Evolutionary conservation across 2,797 vertebrate genomes (phyloP).

Genomic region (Ceryle rudis): DNA sequence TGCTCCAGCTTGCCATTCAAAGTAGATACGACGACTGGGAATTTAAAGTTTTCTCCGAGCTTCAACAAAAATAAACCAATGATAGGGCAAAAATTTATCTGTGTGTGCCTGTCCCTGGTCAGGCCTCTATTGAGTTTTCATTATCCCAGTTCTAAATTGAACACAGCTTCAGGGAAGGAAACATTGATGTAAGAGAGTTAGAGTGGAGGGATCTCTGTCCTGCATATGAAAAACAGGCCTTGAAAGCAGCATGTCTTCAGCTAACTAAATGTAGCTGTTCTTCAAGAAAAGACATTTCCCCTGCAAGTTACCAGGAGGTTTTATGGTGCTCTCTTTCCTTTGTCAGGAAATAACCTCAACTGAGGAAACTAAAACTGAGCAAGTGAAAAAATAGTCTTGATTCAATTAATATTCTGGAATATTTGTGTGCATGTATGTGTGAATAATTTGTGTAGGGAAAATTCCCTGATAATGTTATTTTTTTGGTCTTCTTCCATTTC

Average conservation of each 20-base stretch:
- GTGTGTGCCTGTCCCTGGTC: neutral
- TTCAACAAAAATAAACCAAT: neutral
- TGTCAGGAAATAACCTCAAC: neutral
- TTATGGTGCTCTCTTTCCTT: neutral
- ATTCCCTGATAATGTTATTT: neutral
- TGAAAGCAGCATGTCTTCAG: neutral
- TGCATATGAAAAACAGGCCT: neutral
- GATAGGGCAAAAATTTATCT: neutral
- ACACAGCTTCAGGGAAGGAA: slow-evolving; percentile 40
- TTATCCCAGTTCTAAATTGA: slow-evolving; percentile 12
- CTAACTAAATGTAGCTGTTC: neutral
- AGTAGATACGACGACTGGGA: neutral
- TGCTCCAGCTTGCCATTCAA: neutral
- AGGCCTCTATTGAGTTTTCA: neutral
- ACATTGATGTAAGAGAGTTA: slow-evolving; percentile 31
- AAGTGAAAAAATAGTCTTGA: neutral
- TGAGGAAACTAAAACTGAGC: neutral
- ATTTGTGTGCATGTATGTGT: neutral
- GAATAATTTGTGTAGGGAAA: neutral
- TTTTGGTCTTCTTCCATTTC: neutral
- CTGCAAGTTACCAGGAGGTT: neutral
- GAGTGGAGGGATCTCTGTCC: neutral
- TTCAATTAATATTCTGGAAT: neutral
- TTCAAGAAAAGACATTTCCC: neutral
- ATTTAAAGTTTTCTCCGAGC: neutral